Evolutionary conservation across 2,888 invertebrate species (phyloP), one percentile per base, ranked within the genome.

Genomic region (Trachelus troglodyta): DNA sequence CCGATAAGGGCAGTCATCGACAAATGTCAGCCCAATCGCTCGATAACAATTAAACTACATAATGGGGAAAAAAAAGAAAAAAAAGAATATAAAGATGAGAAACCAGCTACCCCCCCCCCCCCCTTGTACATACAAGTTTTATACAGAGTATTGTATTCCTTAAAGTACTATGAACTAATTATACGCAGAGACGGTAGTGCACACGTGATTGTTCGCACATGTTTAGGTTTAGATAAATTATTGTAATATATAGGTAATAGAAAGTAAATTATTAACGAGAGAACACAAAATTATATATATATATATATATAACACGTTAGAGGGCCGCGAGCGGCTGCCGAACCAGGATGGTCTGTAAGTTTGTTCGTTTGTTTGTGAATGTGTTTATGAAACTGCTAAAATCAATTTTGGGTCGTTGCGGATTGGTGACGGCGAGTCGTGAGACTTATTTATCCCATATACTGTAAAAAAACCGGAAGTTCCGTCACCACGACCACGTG

Each of bases 121-220:
- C 87, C 90, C 56, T 90, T 91, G 91, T 85, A 91, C 91, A 91
- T 91, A 91, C 89, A 88, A 91, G 89, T 91, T 91, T 91, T 91
- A 91, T 91, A 91, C 91, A 90, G 90, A 91, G 88, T 87, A 90
- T 89, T 89, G 89, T 90, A 90, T 87, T 89, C 89, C 90, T 90
- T 89, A 87, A 86, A 75, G 81, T 80, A 85, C 84, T 84, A 84
- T 76, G n/a, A 77, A 71, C 11, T 77, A 69, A 73, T 35, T 69
- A 74, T 56, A 56, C 56, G 73, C 73, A 76, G 73, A 74, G 34
- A 86, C 85, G 87, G 88, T 91, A 91, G 89, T 88, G 89, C 88
- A 90, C 90, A 87, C 89, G 88, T 90, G 90, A 90, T 90, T 90
- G 89, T 90, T 90, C 89, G 89, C 90, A 90, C 90, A 87, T 89